Percentiles rank a stretch among this genome's conserved stretches.
Evolutionary conservation across 64 coral and sea anemone genomes (phyloP).

Genomic region (Dendrophyllia cribrosa): DNA sequence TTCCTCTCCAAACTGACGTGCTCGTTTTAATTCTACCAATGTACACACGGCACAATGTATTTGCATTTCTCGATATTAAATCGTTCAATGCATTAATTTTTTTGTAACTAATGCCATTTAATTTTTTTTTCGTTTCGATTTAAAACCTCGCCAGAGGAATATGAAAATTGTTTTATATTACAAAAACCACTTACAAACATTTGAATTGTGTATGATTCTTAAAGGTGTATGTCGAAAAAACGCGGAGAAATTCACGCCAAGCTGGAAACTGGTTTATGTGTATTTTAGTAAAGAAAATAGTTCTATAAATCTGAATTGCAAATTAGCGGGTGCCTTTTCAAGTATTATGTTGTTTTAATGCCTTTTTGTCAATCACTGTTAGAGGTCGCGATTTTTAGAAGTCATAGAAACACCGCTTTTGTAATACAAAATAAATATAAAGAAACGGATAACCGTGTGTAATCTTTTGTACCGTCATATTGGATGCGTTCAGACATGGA

Average conservation of each 20-base stretch:
- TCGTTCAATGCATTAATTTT: conserved; percentile 3
- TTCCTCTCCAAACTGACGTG: not conserved
- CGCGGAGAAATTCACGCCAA: not conserved
- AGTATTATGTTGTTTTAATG: not conserved
- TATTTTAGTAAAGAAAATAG: not conserved
- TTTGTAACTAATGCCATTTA: conserved; percentile 15
- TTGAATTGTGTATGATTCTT: not conserved
- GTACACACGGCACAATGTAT: conserved; percentile 20
- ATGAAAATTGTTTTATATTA: not conserved
- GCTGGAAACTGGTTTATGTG: not conserved
- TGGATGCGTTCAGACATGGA: no score
- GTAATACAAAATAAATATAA: not conserved
- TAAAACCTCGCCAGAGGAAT: not conserved
- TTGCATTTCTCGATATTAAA: conserved; percentile 40
- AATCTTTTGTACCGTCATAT: no score
- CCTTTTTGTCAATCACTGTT: not conserved
- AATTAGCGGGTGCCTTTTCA: not conserved
- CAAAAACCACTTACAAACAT: not conserved
- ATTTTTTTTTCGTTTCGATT: not conserved
- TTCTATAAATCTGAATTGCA: conserved; percentile 34
- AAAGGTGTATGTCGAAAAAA: not conserved
- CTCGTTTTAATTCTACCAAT: not conserved
- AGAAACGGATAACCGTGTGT: no score
- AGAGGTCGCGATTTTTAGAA: not conserved
- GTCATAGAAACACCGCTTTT: not conserved